Conservation (phyloP, 1,140 invertebrate genomes). For the Pseudomyrmex dendroicus region DNA sequence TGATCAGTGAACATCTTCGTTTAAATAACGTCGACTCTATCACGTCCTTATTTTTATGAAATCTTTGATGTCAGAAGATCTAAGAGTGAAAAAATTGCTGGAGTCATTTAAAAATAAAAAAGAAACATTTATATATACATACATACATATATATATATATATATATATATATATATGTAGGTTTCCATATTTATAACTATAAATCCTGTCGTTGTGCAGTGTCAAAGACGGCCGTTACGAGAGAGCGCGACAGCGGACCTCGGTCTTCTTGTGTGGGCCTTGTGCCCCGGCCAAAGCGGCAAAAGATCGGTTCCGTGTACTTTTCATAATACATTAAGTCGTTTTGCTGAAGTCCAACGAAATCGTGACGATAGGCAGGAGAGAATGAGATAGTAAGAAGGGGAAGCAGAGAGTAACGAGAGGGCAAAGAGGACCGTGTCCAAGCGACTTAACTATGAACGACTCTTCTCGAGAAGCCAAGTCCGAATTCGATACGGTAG, state of each 20-base stretch:
- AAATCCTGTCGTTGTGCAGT: constrained; percentile 33
- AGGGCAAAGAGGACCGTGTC: constrained; percentile 65
- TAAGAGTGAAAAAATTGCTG: neutral
- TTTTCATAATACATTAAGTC: constrained; percentile 74
- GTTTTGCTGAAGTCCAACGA: constrained; percentile 68
- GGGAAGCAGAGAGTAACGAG: constrained; percentile 49
- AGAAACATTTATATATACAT: neutral
- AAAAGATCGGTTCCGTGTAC: constrained; percentile 66
- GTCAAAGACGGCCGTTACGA: neutral
- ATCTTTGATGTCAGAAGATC: neutral
- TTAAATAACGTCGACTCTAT: neutral
- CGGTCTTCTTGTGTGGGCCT: constrained; percentile 68
- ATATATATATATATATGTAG: neutral
- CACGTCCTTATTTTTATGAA: neutral
- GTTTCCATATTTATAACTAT: constrained; percentile 48
- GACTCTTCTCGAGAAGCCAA: constrained; percentile 63
- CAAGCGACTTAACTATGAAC: constrained; percentile 68
- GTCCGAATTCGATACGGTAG: constrained; percentile 73
- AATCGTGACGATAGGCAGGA: constrained; percentile 65
- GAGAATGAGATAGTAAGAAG: neutral
- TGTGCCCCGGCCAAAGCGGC: neutral
- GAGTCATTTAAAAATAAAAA: neutral
- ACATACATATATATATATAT: neutral
- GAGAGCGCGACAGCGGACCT: constrained; percentile 1
- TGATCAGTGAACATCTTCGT: neutral